These are phyloP conservation scores for Epinotia demarniana DNA, from an alignment of 2,888 invertebrate species.

Conservation along the genomic window DNA sequence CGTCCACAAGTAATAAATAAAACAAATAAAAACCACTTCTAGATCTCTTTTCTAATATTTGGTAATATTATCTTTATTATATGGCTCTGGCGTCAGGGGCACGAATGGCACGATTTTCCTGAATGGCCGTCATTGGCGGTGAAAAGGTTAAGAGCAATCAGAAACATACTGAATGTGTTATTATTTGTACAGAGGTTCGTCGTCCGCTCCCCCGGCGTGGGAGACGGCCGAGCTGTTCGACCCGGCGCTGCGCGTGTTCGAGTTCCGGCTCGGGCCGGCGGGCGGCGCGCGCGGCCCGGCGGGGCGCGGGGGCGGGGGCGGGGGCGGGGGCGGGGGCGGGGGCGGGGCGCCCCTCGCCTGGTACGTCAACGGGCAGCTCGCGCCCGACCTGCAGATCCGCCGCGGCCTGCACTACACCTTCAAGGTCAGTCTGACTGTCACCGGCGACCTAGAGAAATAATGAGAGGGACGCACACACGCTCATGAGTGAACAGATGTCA, in stretches of 20 bases:
- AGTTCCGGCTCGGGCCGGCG: conserved; percentile 92
- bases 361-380: conserved; percentile 96
- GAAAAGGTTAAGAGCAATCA: too few relatives aligned
- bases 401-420: conserved; percentile 94
- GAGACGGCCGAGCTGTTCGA: conserved; percentile 87
- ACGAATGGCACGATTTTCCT: too few relatives aligned
- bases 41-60: too few relatives aligned
- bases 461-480: too few relatives aligned
- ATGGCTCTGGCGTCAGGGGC: too few relatives aligned
- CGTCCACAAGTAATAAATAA: too few relatives aligned
- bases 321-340: conserved; percentile 29
- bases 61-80: too few relatives aligned
- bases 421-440: conserved; percentile 73
- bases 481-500: too few relatives aligned
- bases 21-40: too few relatives aligned
- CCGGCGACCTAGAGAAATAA: too few relatives aligned
- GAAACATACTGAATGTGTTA: background rate
- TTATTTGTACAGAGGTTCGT: conserved; percentile 41
- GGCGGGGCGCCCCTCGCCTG: conserved; percentile 90
- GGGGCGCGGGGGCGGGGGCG: conserved; percentile 50
- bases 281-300: conserved; percentile 92
- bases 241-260: conserved; percentile 90
- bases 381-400: conserved; percentile 94
- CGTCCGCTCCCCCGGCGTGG: conserved; percentile 75
- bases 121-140: too few relatives aligned